Evolutionary conservation across 2,888 invertebrate species (phyloP).

Genomic region (Callosobruchus maculatus): DNA sequence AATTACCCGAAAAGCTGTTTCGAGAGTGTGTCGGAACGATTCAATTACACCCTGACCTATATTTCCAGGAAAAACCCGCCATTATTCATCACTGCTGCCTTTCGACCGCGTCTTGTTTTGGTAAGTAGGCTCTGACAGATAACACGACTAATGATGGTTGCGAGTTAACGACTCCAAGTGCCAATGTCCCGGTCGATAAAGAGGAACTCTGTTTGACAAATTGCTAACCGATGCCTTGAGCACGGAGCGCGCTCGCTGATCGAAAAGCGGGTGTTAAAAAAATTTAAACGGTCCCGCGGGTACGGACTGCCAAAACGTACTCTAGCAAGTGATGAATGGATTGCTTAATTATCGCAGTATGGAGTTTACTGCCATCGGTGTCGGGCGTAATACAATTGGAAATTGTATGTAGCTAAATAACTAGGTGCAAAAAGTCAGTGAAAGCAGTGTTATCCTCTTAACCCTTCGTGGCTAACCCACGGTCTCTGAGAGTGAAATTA

Average conservation of each 20-base stretch:
- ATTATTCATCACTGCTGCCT: background rate
- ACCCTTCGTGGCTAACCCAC: too few species aligned
- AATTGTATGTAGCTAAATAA: too few species aligned
- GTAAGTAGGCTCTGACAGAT: slow-evolving; percentile 19
- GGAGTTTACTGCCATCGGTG: background rate
- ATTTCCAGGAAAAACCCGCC: background rate
- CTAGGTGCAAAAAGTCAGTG: too few species aligned
- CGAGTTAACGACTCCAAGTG: background rate
- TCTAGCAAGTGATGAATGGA: background rate
- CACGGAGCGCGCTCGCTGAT: background rate
- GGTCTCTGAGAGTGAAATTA: too few species aligned
- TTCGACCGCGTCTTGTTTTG: slow-evolving; percentile 5
- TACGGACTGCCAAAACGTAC: background rate
- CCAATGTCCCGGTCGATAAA: background rate
- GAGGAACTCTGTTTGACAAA: background rate
- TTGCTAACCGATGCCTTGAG: background rate
- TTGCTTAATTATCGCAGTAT: background rate
- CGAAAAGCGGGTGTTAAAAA: background rate
- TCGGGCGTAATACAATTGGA: too few species aligned
- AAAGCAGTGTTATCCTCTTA: too few species aligned
- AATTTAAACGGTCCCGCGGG: background rate
- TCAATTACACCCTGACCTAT: background rate
- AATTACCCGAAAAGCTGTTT: background rate
- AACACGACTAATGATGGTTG: slow-evolving; percentile 22
- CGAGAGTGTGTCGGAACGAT: background rate